Percentiles rank a stretch among this genome's conserved stretches.
phyloP scores from a whole-genome alignment of 2,797 vertebrate genomes.

The Myiotriccus ornatus region DNA sequence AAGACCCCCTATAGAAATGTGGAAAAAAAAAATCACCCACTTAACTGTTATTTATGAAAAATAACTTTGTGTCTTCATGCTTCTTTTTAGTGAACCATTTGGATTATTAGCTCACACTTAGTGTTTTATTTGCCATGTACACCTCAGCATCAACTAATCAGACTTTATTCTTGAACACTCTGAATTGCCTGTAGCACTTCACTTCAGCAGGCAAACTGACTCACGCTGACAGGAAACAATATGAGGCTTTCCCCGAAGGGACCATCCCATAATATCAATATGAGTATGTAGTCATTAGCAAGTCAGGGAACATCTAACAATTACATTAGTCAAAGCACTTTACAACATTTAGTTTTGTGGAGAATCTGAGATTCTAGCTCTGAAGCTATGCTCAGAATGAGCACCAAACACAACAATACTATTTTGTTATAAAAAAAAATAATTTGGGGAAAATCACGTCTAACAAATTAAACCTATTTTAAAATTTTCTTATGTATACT shows the following conservation, averaged over 20 bases:
- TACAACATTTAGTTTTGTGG: slow-evolving; percentile 33
- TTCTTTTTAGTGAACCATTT: slow-evolving; percentile 42
- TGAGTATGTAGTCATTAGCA: slow-evolving; percentile 33
- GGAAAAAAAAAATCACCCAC: neutral
- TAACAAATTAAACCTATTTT: neutral
- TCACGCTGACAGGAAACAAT: slow-evolving; percentile 45
- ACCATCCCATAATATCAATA: slow-evolving; percentile 58
- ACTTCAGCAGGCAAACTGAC: slow-evolving; percentile 50
- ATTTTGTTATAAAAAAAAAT: neutral
- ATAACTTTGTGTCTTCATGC: neutral
- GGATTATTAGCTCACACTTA: slow-evolving; percentile 39
- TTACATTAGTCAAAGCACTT: slow-evolving; percentile 63
- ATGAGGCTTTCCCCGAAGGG: slow-evolving; percentile 41
- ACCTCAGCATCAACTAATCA: slow-evolving; percentile 41
- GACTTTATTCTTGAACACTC: slow-evolving; percentile 44
- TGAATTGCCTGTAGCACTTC: slow-evolving; percentile 57
- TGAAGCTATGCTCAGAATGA: neutral
- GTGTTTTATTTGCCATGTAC: slow-evolving; percentile 40
- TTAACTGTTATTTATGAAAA: slow-evolving; percentile 46
- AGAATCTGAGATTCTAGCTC: neutral
- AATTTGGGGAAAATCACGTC: neutral
- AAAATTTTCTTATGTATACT: neutral
- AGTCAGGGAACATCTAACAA: slow-evolving; percentile 58
- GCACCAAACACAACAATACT: neutral
- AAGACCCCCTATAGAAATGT: neutral